Evolutionary conservation across 2,797 vertebrate genomes (phyloP).

Genomic region (Ataeniobius toweri): DNA sequence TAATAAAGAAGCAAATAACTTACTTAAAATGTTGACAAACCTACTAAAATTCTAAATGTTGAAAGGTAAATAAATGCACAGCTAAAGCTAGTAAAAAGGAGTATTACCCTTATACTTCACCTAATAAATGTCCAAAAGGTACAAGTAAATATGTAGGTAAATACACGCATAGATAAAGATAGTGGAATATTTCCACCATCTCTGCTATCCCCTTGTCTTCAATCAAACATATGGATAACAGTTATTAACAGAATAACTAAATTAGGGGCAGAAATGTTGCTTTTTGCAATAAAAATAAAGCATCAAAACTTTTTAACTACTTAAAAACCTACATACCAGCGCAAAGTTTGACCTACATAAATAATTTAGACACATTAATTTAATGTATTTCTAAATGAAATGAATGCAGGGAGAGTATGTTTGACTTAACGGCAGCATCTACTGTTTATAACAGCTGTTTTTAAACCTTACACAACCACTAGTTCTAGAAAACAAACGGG

Average conservation of each 20-base stretch:
- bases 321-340: background rate
- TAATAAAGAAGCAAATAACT: background rate
- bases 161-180: too few species aligned
- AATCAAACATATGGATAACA: background rate
- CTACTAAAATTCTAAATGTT: background rate
- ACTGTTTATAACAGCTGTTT: background rate
- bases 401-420: background rate
- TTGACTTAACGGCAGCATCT: background rate
- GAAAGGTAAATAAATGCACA: background rate
- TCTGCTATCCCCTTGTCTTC: background rate
- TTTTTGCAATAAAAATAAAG: background rate
- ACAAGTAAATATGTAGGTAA: too few species aligned
- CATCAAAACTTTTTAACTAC: background rate
- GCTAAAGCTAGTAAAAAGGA: background rate
- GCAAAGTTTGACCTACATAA: background rate
- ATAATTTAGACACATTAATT: background rate
- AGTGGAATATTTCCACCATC: background rate
- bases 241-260: background rate
- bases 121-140: too few species aligned
- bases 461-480: background rate
- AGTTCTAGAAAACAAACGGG: constrained; percentile 20
- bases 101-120: too few species aligned
- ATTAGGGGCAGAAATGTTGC: background rate
- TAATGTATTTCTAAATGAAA: background rate
- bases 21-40: background rate